Base-by-base conservation (phyloP, 2,797 vertebrate genomes). In the Antrozous pallidus region DNA sequence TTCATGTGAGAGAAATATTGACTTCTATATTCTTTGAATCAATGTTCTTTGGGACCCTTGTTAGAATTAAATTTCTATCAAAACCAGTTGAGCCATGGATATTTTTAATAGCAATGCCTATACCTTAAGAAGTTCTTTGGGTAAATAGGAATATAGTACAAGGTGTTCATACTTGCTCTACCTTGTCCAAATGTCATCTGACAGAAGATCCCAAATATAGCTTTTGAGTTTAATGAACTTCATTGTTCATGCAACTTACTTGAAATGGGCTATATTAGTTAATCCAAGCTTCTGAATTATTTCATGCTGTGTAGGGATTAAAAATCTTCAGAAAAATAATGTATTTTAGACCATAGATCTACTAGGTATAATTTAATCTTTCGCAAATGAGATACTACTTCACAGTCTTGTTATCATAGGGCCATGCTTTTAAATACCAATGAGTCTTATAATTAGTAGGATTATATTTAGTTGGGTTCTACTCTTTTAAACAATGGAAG, bases 271-370 rank as follows among this genome's bases (percentile, higher is more conserved):
- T 74, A 9, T 79, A 89, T 93, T 42, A 58, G 22, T 47, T 92
- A 24, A 89, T 85, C 22, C 91, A 8, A 80, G 6, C 83, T 95
- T 81, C n/a, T 73, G 56, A 91, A 92, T 90, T 82, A 38, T 80
- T 88, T 81, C 56, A 7, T 79, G 31, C 24, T 74, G 33, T 40
- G 7, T 31, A 54, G 8, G 12, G 16, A 93, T 56, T 63, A 92
- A 88, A 90, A 86, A 73, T 79, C 36, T 92, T 94, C 9, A 88
- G 36, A 38, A 88, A 93, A 93, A 93, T 42, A 83, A 61, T 67
- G 42, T 0, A 90, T 85, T 94, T 93, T 93, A 56, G 88, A 18
- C 12, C 16, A 80, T 31, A 88, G 38, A 88, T 88, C 90, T 69
- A 63, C 5, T 69, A 4, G 8, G 73, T 70, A 92, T 91, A 73